These are phyloP conservation scores for Zaprionus lineosus DNA, from an alignment of 2,888 invertebrate species.

Conservation along the genomic window DNA sequence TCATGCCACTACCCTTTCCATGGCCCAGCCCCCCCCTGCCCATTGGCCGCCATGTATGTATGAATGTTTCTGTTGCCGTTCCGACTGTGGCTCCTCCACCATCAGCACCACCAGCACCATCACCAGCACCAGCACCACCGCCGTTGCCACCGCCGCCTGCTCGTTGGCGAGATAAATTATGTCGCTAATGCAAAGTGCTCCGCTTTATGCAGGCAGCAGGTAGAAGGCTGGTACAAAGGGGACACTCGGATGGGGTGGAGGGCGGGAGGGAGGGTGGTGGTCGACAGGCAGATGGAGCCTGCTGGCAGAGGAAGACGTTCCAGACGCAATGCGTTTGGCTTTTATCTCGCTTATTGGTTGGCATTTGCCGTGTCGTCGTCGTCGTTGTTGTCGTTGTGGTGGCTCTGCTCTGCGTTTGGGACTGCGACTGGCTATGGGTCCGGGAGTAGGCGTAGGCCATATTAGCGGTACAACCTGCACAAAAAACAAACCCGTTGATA, in stretches of 20 bases:
- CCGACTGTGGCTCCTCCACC: conserved; percentile 14
- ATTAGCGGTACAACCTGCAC: conserved; percentile 82
- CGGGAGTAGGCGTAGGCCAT: conserved; percentile 82
- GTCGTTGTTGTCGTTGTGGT: conserved; percentile 16
- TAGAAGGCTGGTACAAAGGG: conserved; percentile 7
- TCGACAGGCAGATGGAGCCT: background rate
- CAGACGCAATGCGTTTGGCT: conserved; percentile 74
- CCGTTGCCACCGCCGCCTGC: conserved; percentile 42
- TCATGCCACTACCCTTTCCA: conserved; percentile 49
- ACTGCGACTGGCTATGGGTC: conserved; percentile 32
- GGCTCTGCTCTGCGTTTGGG: conserved; percentile 26
- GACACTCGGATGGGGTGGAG: conserved; percentile 2
- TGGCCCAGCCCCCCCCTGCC: conserved; percentile 1
- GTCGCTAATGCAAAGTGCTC: conserved; percentile 83
- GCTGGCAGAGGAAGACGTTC: conserved; percentile 36
- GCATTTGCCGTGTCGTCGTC: conserved; percentile 58
- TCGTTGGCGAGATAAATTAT: conserved; percentile 82
- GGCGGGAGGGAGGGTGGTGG: background rate
- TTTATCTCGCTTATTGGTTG: conserved; percentile 67
- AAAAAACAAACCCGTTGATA: conserved; percentile 72
- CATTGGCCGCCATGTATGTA: conserved; percentile 12
- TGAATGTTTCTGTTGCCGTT: conserved; percentile 8
- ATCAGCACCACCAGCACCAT: conserved; percentile 8
- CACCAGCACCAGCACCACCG: too few species aligned
- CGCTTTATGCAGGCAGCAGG: conserved; percentile 76